Percentiles rank a stretch among this genome's conserved stretches.
Evolutionary conservation across 2,797 vertebrate species (phyloP).

Genomic region (Morelia viridis): DNA sequence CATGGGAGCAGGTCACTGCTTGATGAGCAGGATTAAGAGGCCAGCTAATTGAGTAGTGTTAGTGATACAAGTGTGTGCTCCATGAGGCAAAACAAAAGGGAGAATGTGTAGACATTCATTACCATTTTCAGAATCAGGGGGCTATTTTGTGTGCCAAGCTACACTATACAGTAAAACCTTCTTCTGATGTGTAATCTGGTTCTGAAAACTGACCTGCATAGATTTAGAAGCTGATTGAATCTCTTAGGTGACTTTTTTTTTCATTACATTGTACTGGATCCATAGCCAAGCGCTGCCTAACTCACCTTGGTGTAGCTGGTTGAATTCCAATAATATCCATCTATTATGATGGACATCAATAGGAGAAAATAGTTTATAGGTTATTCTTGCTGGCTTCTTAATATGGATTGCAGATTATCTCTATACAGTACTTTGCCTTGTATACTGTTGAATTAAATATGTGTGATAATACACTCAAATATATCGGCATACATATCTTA

Average conservation of each 20-base stretch:
- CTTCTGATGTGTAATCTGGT: conserved; percentile 27
- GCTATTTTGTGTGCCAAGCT: conserved; percentile 16
- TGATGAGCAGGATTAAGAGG: not conserved
- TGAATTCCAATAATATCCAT: not conserved
- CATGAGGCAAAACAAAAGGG: conserved; percentile 5
- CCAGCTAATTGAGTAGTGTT: not conserved
- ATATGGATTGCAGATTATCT: not conserved
- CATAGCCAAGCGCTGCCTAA: not conserved
- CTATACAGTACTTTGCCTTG: not conserved
- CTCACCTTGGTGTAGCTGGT: not conserved
- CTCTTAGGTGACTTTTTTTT: not conserved
- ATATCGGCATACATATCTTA: not conserved
- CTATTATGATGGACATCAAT: not conserved
- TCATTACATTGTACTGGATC: not conserved
- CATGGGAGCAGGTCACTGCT: not conserved
- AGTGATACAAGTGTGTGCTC: not conserved
- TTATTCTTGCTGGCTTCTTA: not conserved
- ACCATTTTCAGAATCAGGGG: not conserved
- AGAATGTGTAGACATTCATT: not conserved
- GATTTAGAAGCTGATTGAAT: conserved; percentile 22
- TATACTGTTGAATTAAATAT: not conserved
- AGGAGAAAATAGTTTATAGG: not conserved
- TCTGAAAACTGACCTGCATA: conserved; percentile 42
- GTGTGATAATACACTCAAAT: not conserved
- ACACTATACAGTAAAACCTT: not conserved